Conservation (phyloP, 1,140 invertebrate genomes). For the Drosophila ironensis region DNA sequence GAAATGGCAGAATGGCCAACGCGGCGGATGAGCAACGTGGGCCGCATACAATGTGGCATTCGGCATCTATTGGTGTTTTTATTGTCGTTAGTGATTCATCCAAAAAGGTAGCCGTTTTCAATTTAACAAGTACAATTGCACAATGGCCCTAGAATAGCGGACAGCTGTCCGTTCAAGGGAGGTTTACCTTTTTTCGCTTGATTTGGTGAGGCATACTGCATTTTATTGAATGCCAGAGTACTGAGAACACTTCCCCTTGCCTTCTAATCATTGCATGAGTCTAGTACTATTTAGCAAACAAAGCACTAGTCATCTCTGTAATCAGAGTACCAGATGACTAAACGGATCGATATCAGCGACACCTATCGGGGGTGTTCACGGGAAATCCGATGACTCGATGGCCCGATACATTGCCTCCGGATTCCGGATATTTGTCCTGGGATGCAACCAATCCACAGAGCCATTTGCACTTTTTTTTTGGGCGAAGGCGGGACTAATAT, state of each 20-base stretch:
- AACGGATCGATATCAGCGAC: too few relatives aligned
- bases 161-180: not conserved
- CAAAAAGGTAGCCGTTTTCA: too few relatives aligned
- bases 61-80: too few relatives aligned
- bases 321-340: slow-evolving; percentile 7
- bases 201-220: too few relatives aligned
- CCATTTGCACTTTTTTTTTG: too few relatives aligned
- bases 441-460: too few relatives aligned
- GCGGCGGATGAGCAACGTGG: slow-evolving; percentile 1
- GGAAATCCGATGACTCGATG: not conserved
- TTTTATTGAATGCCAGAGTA: too few relatives aligned
- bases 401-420: not conserved
- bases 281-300: not conserved
- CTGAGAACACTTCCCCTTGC: too few relatives aligned
- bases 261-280: slow-evolving; percentile 3
- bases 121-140: too few relatives aligned
- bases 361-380: slow-evolving; percentile 1
- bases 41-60: slow-evolving; percentile 12
- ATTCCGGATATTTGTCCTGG: not conserved
- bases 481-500: too few relatives aligned
- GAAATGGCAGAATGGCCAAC: slow-evolving; percentile 4
- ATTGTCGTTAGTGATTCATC: too few relatives aligned
- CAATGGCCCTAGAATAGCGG: not conserved
- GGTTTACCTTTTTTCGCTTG: not conserved
- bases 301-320: slow-evolving; percentile 1